Conservation (phyloP, 1,140 invertebrate species). For the Halyomorpha halys region DNA sequence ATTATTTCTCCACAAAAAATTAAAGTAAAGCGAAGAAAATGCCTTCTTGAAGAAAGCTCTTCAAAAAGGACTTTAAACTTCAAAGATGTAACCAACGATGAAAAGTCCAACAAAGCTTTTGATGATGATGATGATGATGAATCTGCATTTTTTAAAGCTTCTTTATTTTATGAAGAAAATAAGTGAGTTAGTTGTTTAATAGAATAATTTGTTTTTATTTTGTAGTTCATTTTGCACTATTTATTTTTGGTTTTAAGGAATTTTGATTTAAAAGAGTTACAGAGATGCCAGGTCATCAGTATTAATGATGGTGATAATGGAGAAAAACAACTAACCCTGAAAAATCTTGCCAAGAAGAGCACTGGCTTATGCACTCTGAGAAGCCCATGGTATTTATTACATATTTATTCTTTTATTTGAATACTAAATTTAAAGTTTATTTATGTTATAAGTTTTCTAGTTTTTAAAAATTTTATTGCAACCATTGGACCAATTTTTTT, state of each 20-base stretch:
- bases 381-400: not conserved
- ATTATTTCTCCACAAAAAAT: constrained; percentile 1
- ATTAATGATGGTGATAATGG: not conserved
- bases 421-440: not conserved
- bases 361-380: not conserved
- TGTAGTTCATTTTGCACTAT: not conserved
- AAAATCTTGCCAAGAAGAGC: not conserved
- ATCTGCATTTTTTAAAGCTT: not conserved
- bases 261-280: constrained; percentile 1
- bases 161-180: constrained; percentile 1
- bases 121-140: not conserved
- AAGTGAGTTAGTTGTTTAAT: not conserved
- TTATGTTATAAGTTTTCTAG: not conserved
- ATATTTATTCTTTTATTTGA: not conserved
- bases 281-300: not conserved
- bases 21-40: not conserved
- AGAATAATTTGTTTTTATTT: not conserved
- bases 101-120: not conserved
- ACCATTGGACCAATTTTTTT: not conserved
- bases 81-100: not conserved
- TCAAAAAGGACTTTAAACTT: not conserved
- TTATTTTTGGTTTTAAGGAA: constrained; percentile 3
- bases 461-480: not conserved
- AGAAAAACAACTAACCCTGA: not conserved
- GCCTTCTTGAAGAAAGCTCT: not conserved